These are phyloP conservation scores for Nephrotoma appendiculata DNA, from an alignment of 2,888 invertebrate genomes.

Conservation along the genomic window DNA sequence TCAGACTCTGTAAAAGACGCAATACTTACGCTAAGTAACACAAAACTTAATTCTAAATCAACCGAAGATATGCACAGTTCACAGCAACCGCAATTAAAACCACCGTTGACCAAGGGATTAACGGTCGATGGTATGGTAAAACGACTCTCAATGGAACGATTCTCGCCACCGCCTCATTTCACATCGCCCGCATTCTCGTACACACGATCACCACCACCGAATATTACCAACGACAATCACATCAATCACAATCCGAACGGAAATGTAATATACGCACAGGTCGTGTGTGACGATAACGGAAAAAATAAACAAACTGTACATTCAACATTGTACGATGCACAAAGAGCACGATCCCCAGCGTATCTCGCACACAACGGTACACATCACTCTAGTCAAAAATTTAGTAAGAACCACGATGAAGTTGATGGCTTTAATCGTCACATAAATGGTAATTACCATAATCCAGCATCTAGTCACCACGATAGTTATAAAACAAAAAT, in stretches of 20 bases:
- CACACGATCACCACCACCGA: constrained; percentile 33
- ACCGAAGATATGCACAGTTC: constrained; percentile 54
- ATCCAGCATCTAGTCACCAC: not conserved
- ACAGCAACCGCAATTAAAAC: constrained; percentile 51
- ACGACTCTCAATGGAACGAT: constrained; percentile 55
- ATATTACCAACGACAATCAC: constrained; percentile 22
- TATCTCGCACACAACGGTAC: not conserved
- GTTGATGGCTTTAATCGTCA: not conserved
- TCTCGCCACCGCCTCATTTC: constrained; percentile 52
- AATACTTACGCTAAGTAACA: constrained; percentile 23
- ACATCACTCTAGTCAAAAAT: not conserved
- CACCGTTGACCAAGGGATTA: constrained; percentile 52
- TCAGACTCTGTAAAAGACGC: constrained; percentile 30
- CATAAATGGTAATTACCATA: not conserved
- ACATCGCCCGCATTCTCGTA: constrained; percentile 73
- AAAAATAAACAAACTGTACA: constrained; percentile 37
- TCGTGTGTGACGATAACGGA: constrained; percentile 36
- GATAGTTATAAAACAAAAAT: constrained; percentile 2
- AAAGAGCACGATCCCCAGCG: not conserved
- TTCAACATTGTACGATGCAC: constrained; percentile 20
- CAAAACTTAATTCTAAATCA: constrained; percentile 31
- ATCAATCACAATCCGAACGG: constrained; percentile 34
- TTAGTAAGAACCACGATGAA: not conserved
- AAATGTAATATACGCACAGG: constrained; percentile 64
- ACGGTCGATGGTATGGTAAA: constrained; percentile 67